Conservation (phyloP, 2,888 invertebrate genomes). For the Drosophila melanosoma region DNA sequence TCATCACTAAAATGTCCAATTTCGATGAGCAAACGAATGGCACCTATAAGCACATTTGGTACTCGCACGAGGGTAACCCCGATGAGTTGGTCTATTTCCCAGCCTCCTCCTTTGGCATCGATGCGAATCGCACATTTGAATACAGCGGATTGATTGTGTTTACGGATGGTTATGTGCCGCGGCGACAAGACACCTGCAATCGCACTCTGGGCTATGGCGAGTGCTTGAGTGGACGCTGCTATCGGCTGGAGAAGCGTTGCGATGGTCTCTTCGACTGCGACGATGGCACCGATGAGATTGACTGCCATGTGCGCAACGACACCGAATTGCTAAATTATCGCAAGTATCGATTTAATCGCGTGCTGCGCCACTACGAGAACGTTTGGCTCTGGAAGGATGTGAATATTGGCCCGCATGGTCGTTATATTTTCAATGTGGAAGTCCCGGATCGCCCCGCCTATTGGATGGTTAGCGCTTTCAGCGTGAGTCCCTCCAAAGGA, state of each 20-base stretch:
- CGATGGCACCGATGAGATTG: conserved; percentile 94
- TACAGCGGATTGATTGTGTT: conserved; percentile 95
- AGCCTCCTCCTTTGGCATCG: conserved; percentile 95
- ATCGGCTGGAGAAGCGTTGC: conserved; percentile 90
- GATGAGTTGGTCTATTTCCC: conserved; percentile 95
- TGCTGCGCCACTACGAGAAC: conserved; percentile 96
- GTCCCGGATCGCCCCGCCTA: conserved; percentile 94
- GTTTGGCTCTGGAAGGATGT: conserved; percentile 98
- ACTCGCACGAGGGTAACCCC: conserved; percentile 92
- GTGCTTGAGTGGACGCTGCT: conserved; percentile 94
- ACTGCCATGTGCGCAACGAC: conserved; percentile 88
- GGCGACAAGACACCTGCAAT: conserved; percentile 90
- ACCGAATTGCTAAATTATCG: conserved; percentile 91
- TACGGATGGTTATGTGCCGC: conserved; percentile 93
- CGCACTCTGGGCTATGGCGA: conserved; percentile 90
- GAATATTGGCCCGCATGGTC: conserved; percentile 96
- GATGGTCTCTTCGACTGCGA: conserved; percentile 92
- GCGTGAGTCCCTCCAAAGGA: conserved; percentile 94
- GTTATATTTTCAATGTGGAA: conserved; percentile 93
- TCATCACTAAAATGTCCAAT: conserved; percentile 93
- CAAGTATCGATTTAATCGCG: conserved; percentile 92
- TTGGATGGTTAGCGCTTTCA: conserved; percentile 97
- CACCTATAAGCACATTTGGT: conserved; percentile 93
- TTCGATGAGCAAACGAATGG: conserved; percentile 95
- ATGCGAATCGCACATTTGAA: conserved; percentile 97